Evolutionary conservation across 2,888 invertebrate species (phyloP), one percentile per base, ranked within the genome.

Genomic region (Luffia ferchaultella): DNA sequence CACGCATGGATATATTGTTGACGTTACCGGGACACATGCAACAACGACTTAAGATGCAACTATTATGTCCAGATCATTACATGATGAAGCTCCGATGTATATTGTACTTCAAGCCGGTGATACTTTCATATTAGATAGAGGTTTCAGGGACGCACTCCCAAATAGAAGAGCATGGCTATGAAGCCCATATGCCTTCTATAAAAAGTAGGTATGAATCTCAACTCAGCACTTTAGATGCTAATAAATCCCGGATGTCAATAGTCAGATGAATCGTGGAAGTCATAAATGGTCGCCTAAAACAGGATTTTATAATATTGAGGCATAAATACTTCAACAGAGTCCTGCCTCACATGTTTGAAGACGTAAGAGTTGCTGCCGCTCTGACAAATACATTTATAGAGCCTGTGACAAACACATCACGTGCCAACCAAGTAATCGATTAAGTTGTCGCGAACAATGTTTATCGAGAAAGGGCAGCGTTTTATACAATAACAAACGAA

Each of bases 1-100:
- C 17, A 49, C 47, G 16, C 54, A 58, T 55, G 58, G 57, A 43
- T 53, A 59, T 49, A 58, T 56, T 41, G 43, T 56, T 41, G 56
- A 58, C 30, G 52, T 55, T n/a, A 49, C 50, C 16, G 56, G 57
- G n/a, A 55, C 59, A 16, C 54, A 55, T 55, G 49, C 55, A 49
- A 56, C 57, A 16, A 57, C 56, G 16, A 53, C 43, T 18, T 53
- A 44, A 9, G 55, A 55, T 52, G 54, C 55, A n/a, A 43, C 46
- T 16, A 55, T 55, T 43, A 51, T 58, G 48, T n/a, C n/a, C 19
- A 49, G 9, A 20, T 42, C 15, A 43, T 41, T 2, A n/a, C n/a
- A n/a, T n/a, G n/a, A n/a, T n/a, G n/a, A n/a, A n/a, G n/a, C n/a
- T n/a, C n/a, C n/a, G n/a, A 30, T 48, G 42, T 49, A 50, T 41